Percentiles rank a stretch among this genome's conserved stretches.
phyloP scores from a whole-genome alignment of 92 coral and sea anemone genomes.

The Paragorgia papillata region DNA sequence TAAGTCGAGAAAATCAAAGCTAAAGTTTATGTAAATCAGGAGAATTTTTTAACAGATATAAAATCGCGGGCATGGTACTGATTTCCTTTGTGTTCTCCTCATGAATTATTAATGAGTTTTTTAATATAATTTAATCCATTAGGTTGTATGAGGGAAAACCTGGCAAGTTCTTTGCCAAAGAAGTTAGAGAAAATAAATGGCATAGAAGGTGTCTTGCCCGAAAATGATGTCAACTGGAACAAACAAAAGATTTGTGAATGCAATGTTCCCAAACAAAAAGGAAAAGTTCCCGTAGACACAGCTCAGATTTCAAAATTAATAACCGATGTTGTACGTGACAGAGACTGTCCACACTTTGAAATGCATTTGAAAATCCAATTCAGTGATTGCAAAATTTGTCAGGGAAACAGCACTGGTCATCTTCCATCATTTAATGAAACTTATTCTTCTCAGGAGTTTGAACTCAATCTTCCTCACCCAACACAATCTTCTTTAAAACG shows the following conservation, averaged over 20 bases:
- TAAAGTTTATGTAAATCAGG: too few species aligned
- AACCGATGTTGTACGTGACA: neutral
- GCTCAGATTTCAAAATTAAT: neutral
- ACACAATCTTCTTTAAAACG: neutral
- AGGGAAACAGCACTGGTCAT: constrained; percentile 12
- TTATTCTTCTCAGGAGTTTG: constrained; percentile 17
- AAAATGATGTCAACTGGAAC: too few species aligned
- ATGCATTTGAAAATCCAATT: neutral
- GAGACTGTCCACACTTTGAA: constrained; percentile 13
- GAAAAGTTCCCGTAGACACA: neutral
- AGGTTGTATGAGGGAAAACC: too few species aligned
- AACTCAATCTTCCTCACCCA: constrained; percentile 11
- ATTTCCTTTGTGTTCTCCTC: too few species aligned
- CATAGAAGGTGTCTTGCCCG: too few species aligned
- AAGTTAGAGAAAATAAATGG: too few species aligned
- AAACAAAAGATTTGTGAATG: constrained; percentile 4
- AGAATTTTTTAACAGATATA: too few species aligned
- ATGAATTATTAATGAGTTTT: too few species aligned
- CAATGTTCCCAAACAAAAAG: neutral
- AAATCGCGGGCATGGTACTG: too few species aligned
- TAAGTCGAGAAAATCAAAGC: too few species aligned
- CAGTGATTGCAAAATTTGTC: constrained; percentile 2
- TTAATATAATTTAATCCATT: too few species aligned
- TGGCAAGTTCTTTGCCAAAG: too few species aligned
- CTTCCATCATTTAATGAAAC: neutral